Conservation (phyloP, 2,113 vertebrate species). For the Triplophysa tibetana region DNA sequence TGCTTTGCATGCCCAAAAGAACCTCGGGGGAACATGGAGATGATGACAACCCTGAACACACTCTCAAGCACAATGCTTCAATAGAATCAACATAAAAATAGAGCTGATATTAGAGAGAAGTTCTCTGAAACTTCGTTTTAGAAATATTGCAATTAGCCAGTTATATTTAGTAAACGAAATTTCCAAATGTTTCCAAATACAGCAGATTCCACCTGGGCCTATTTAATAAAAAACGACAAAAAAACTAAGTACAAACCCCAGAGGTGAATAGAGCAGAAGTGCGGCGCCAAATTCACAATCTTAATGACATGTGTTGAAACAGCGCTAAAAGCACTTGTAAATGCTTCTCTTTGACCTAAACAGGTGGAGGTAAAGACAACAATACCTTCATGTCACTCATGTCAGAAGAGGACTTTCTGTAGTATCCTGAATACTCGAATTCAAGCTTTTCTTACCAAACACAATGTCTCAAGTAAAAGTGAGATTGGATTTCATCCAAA, state of each 20-base stretch:
- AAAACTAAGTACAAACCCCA: background rate
- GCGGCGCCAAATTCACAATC: background rate
- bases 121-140: no score
- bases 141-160: no score
- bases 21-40: no score
- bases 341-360: conserved; percentile 1
- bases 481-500: no score
- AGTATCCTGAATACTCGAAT: no score
- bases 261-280: background rate
- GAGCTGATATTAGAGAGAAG: no score
- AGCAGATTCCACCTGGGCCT: background rate
- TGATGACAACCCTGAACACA: background rate
- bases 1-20: conserved; percentile 3
- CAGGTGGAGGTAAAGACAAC: background rate
- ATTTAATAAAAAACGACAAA: background rate
- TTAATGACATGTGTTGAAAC: background rate
- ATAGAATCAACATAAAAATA: background rate
- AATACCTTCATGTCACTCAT: background rate
- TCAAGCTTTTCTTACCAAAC: no score
- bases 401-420: background rate
- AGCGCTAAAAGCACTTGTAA: background rate
- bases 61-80: background rate
- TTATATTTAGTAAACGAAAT: no score
- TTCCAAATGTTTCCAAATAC: no score
- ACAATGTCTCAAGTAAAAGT: no score